phyloP scores from a whole-genome alignment of 2,888 invertebrate species.

The Caenorhabditis sp. region DNA sequence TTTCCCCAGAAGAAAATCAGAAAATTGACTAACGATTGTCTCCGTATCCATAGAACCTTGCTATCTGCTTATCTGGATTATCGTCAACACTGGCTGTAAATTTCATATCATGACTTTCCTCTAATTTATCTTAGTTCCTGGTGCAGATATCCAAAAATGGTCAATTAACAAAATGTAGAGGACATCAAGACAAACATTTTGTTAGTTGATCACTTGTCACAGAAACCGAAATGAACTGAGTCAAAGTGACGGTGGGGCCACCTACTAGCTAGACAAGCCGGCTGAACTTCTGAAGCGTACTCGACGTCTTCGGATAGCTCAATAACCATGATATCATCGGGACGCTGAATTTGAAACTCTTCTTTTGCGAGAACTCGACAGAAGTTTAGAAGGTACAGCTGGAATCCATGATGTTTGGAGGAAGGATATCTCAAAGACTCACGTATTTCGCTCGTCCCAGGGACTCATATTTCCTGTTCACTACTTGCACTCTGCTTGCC shows the following conservation, averaged over 20 bases:
- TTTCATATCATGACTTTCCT: neutral
- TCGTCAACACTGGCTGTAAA: neutral
- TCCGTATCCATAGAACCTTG: neutral
- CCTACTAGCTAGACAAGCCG: slow-evolving; percentile 25
- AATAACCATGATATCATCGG: slow-evolving; percentile 42
- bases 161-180: neutral
- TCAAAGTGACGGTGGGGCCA: too few species aligned
- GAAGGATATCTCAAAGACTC: neutral
- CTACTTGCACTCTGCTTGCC: slow-evolving; percentile 10
- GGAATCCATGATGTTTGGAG: neutral
- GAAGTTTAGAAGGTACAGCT: slow-evolving; percentile 18
- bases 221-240: neutral
- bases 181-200: too few species aligned
- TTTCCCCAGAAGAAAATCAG: neutral
- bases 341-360: neutral
- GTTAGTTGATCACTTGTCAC: too few species aligned
- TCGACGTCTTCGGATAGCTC: slow-evolving; percentile 41
- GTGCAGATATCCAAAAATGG: too few species aligned
- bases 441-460: slow-evolving; percentile 36
- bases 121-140: too few species aligned
- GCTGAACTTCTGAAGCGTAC: slow-evolving; percentile 21
- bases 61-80: neutral
- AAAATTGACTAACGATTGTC: slow-evolving; percentile 17
- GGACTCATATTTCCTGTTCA: neutral
- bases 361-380: slow-evolving; percentile 4